phyloP scores from a whole-genome alignment of 1,140 invertebrate genomes.

The Drosophila rufa region DNA sequence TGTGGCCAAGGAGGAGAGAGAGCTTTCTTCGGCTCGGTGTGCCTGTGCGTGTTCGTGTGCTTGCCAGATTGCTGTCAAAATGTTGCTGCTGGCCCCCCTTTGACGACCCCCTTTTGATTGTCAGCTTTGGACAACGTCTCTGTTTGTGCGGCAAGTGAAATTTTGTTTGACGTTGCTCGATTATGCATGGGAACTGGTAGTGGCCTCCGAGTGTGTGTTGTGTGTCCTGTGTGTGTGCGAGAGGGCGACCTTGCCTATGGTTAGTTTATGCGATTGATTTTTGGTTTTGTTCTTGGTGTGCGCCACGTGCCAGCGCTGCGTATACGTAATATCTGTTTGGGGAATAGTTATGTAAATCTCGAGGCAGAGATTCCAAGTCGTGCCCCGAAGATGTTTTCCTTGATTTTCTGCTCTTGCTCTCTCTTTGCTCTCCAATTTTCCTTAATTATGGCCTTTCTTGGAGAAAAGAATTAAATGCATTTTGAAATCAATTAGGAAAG shows the following conservation, averaged over 20 bases:
- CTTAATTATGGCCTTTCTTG: neutral
- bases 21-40: neutral
- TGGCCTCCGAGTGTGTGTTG: constrained; percentile 1
- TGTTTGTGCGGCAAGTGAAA: constrained; percentile 56
- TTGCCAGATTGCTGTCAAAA: constrained; percentile 52
- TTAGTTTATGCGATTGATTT: constrained; percentile 68
- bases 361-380: constrained; percentile 15
- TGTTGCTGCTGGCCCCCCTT: constrained; percentile 18
- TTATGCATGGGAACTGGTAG: constrained; percentile 36
- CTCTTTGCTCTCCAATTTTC: neutral
- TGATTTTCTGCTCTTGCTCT: neutral
- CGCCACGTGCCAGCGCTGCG: constrained; percentile 50
- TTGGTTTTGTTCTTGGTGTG: constrained; percentile 29
- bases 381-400: neutral
- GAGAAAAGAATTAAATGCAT: constrained; percentile 21
- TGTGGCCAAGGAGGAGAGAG: constrained; percentile 35
- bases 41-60: constrained; percentile 13
- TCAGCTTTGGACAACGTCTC: constrained; percentile 64
- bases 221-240: constrained; percentile 4
- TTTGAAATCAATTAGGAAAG: constrained; percentile 38
- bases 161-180: constrained; percentile 62
- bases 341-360: constrained; percentile 49
- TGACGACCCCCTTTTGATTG: constrained; percentile 8
- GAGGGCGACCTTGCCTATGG: constrained; percentile 38
- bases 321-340: constrained; percentile 38